These are phyloP conservation scores for Cepaea hortensis DNA, from an alignment of 2,888 invertebrate genomes.

Conservation along the genomic window DNA sequence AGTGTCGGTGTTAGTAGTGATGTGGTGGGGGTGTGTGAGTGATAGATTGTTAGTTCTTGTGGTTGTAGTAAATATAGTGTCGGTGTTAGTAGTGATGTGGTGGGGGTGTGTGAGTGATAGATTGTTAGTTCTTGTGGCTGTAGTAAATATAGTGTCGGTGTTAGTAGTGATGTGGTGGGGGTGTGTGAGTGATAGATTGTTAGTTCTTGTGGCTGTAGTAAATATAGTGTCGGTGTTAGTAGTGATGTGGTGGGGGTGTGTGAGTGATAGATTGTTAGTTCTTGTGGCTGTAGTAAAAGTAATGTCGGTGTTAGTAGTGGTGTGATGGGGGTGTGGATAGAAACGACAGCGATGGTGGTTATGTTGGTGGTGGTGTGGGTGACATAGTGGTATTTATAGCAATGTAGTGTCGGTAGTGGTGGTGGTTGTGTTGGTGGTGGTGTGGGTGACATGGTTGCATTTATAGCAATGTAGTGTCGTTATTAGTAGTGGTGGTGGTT, in stretches of 20 bases:
- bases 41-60: slow-evolving; percentile 1
- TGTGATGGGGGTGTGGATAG: background rate
- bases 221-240: background rate
- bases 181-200: background rate
- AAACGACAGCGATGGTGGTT: too few species aligned
- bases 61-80: background rate
- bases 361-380: too few species aligned
- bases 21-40: background rate
- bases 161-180: background rate
- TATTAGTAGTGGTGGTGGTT: background rate
- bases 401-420: background rate
- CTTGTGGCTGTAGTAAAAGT: background rate
- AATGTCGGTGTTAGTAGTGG: background rate
- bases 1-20: background rate
- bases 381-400: background rate
- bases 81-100: background rate
- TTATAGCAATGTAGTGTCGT: background rate
- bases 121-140: slow-evolving; percentile 1
- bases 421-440: background rate
- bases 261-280: background rate
- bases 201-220: background rate
- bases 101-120: background rate
- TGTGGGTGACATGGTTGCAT: background rate
- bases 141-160: background rate
- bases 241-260: background rate